Evolutionary conservation across 2,888 invertebrate species (phyloP).

Genomic region (Bimastos eiseni): DNA sequence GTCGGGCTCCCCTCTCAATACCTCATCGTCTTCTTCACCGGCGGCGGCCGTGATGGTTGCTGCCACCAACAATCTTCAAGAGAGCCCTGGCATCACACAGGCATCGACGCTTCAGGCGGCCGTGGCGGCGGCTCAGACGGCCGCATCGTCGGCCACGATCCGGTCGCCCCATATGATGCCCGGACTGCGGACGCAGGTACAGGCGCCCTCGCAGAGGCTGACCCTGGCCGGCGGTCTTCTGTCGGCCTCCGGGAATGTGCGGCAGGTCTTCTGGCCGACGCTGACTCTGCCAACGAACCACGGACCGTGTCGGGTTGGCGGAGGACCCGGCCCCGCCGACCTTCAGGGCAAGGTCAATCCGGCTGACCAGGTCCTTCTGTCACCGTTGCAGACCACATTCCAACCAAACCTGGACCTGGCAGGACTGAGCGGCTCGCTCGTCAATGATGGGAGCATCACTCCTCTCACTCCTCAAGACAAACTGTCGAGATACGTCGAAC

Average conservation of each 20-base stretch:
- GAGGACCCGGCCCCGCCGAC: background rate
- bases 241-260: background rate
- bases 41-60: background rate
- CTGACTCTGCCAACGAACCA: background rate
- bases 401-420: background rate
- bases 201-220: background rate
- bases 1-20: slow-evolving; percentile 67
- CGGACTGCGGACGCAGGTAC: background rate
- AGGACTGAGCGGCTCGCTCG: slow-evolving; percentile 64
- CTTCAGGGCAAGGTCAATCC: slow-evolving; percentile 13
- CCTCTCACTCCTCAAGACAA: slow-evolving; percentile 90
- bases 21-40: background rate
- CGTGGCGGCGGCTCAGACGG: background rate
- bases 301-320: background rate
- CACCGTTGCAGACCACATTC: background rate
- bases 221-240: background rate
- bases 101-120: no score
- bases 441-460: slow-evolving; percentile 71
- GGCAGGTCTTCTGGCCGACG: background rate
- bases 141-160: background rate
- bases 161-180: background rate
- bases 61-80: slow-evolving; percentile 13
- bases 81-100: background rate
- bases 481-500: slow-evolving; percentile 88
- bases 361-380: slow-evolving; percentile 16